Evolutionary conservation across 2,113 vertebrate species (phyloP).

Genomic region (Herpailurus yagouaroundi): DNA sequence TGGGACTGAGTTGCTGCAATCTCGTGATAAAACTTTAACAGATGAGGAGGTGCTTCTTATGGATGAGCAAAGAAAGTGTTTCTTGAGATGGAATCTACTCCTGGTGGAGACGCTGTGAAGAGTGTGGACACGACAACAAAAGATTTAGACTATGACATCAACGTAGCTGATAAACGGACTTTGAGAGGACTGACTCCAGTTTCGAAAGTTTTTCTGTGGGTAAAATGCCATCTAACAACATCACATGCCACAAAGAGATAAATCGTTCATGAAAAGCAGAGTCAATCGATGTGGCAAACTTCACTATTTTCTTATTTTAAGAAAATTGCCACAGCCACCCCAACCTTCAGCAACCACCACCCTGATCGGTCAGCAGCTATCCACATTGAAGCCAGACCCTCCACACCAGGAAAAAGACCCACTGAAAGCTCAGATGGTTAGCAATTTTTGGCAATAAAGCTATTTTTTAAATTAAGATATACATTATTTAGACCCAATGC

Average conservation of each 20-base stretch:
- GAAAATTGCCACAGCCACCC: not conserved
- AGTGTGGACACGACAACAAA: not conserved
- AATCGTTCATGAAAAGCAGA: not conserved
- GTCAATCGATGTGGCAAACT: not conserved
- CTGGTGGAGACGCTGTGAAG: not conserved
- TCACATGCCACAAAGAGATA: not conserved
- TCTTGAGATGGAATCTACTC: not conserved
- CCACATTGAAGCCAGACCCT: not conserved
- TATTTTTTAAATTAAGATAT: not conserved
- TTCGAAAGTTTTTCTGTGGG: not conserved
- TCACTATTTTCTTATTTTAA: not conserved
- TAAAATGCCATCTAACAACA: not conserved
- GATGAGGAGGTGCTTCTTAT: not conserved
- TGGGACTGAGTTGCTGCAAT: not conserved
- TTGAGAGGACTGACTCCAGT: not conserved
- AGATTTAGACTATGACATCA: not conserved
- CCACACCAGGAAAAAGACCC: not conserved
- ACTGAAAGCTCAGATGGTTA: not conserved
- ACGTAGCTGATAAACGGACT: not conserved
- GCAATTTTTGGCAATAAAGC: not conserved
- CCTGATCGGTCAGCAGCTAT: not conserved
- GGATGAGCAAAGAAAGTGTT: not conserved
- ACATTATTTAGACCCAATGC: not conserved
- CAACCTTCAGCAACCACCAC: not conserved
- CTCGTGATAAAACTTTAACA: not conserved